Evolutionary conservation across 92 coral and sea anemone genomes (phyloP), one percentile per base, ranked within the genome.

Genomic region (Palythoa caribaeorum): DNA sequence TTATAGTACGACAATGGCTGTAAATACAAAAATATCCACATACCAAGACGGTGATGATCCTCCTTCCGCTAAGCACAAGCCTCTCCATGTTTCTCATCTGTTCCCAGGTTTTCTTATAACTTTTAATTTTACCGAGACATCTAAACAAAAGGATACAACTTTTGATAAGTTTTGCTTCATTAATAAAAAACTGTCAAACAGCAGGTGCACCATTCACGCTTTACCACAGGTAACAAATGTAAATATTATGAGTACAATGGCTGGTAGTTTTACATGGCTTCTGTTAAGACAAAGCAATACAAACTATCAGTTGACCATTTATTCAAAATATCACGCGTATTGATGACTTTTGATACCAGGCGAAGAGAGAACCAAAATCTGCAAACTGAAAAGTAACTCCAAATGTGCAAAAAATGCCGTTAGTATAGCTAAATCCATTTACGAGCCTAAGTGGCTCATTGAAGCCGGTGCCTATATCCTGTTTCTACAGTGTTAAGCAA

Each of bases 171-270:
- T 68, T 36, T 54, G 38, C 51, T 78, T 78, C 70, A 78, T 78
- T 54, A 57, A 54, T 78, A 60, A 78, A 77, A 78, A 78, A 59
- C 70, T 60, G 37, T 17, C 17, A 78, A 78, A 78, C 50, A 78
- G 65, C 53, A 54, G 88, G 72, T 84, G 84, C 40, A 37, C 66
- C 66, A 83, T 38, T 65, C 12, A 35, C 17, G 9, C 73, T 80
- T 70, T 37, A 76, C 15, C 84, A 38, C 80, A 80, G 77, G 93
- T 73, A 63, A 65, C 71, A 80, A 80, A 48, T 63, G 66, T 53
- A 69, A 90, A 80, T 51, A 80, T 72, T 83, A 12, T 21, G 51
- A 35, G 54, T 36, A 38, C 12, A 14, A 13, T 70, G 6, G 52
- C 83, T 38, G 83, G 83, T 78, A 40, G 83, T 4, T 8, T 44